Conservation (phyloP, 2,888 invertebrate genomes). For the Pollenia angustigena region DNA sequence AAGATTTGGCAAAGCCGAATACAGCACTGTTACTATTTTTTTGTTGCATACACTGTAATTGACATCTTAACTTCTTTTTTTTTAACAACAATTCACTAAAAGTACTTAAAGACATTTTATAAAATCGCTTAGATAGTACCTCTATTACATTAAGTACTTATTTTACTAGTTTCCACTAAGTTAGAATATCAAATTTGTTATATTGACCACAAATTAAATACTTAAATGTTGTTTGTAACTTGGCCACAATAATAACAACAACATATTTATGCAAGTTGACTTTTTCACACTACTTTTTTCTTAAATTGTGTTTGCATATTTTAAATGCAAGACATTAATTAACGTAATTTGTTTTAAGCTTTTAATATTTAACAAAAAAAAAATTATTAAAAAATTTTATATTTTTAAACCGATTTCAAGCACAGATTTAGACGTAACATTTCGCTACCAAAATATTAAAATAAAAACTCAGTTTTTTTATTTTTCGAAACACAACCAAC, state of each 20-base stretch:
- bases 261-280: background rate
- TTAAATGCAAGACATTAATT: too few species aligned
- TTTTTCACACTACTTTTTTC: slow-evolving; percentile 24
- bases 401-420: background rate
- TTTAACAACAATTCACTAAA: too few species aligned
- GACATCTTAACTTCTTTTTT: too few species aligned
- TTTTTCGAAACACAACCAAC: slow-evolving; percentile 54
- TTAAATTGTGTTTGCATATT: background rate
- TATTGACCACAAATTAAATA: slow-evolving; percentile 21
- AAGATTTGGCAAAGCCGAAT: too few species aligned
- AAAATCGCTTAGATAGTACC: too few species aligned
- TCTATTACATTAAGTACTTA: too few species aligned
- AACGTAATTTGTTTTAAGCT: too few species aligned
- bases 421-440: background rate
- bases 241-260: background rate
- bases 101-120: too few species aligned
- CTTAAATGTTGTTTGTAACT: background rate
- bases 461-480: background rate
- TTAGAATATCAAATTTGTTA: background rate
- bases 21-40: background rate
- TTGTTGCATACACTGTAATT: background rate
- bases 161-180: too few species aligned
- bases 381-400: background rate
- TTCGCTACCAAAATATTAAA: background rate
- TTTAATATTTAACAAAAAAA: background rate